These are phyloP conservation scores for Meta bourneti DNA, from an alignment of 2,888 invertebrate species.

Conservation along the genomic window DNA sequence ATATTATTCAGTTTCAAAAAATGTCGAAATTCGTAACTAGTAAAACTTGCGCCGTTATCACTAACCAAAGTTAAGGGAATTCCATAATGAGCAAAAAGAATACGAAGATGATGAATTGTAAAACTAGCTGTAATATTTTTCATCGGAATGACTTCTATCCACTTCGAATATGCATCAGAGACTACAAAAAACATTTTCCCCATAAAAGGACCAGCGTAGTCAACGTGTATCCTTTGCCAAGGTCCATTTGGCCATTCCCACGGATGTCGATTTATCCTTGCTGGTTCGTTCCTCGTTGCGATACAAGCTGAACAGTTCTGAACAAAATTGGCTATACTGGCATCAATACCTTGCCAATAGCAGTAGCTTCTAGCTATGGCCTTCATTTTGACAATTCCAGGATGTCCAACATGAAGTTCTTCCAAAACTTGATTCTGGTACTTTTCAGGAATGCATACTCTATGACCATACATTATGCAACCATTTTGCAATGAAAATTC, in stretches of 20 bases:
- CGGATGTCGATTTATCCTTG: constrained; percentile 56
- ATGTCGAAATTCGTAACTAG: constrained; percentile 62
- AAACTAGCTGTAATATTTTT: constrained; percentile 59
- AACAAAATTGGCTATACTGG: constrained; percentile 62
- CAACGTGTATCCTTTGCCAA: constrained; percentile 64
- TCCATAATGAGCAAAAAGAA: constrained; percentile 60
- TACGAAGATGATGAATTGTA: constrained; percentile 62
- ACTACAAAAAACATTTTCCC: constrained; percentile 60
- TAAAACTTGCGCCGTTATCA: constrained; percentile 62
- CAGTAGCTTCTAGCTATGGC: constrained; percentile 64
- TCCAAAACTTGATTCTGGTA: background rate
- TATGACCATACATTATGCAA: constrained; percentile 65
- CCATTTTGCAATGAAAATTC: constrained; percentile 66
- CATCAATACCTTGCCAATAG: constrained; percentile 60
- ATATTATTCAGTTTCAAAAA: constrained; percentile 64
- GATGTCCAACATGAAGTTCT: no score
- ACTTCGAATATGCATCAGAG: constrained; percentile 61
- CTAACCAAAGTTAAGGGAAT: constrained; percentile 62
- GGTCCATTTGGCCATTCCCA: constrained; percentile 62
- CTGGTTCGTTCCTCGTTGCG: constrained; percentile 63
- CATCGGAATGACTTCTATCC: constrained; percentile 60
- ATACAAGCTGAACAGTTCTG: constrained; percentile 63
- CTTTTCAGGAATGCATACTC: constrained; percentile 61
- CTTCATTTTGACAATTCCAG: constrained; percentile 23
- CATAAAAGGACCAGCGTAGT: constrained; percentile 65